These are phyloP conservation scores for Orcinus orca DNA, from an alignment of 2,113 vertebrate species.

Conservation along the genomic window DNA sequence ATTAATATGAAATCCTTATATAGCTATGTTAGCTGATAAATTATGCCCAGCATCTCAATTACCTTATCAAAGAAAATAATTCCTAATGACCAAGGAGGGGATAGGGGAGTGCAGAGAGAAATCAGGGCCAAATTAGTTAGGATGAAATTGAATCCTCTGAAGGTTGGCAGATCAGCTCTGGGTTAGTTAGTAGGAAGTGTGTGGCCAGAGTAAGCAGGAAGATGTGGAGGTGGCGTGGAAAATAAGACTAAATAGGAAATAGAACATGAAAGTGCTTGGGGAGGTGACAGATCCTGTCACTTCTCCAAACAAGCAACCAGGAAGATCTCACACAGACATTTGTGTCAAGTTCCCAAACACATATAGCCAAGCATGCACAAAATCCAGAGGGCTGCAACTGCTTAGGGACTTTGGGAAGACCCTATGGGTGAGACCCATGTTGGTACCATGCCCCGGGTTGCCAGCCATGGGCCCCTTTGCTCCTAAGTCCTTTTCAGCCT, in stretches of 20 bases:
- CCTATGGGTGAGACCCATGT: not conserved
- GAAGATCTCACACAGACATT: not conserved
- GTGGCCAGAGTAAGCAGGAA: not conserved
- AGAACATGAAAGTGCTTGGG: not conserved
- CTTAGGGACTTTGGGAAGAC: not conserved
- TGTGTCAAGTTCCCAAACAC: not conserved
- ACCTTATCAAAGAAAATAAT: slow-evolving; percentile 71
- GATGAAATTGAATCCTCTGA: slow-evolving; percentile 25
- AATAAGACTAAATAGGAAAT: slow-evolving; percentile 14
- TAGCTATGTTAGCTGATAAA: slow-evolving; percentile 60
- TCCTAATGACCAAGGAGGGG: slow-evolving; percentile 72
- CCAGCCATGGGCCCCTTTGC: not conserved
- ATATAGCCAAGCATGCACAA: not conserved
- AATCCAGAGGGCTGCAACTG: not conserved
- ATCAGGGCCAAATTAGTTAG: slow-evolving; percentile 60
- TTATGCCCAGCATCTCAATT: slow-evolving; percentile 69
- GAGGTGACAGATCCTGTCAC: not conserved
- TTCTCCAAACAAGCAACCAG: not conserved
- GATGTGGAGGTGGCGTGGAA: not conserved
- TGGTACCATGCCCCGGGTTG: not conserved
- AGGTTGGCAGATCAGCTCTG: slow-evolving; percentile 21
- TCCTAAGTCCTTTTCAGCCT: not conserved
- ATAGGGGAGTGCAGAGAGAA: slow-evolving; percentile 40
- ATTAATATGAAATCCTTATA: slow-evolving; percentile 65
- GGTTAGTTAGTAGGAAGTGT: slow-evolving; percentile 31